Base-by-base conservation (phyloP, 2,797 vertebrate genomes). In the Chlorospingus flavigularis region DNA sequence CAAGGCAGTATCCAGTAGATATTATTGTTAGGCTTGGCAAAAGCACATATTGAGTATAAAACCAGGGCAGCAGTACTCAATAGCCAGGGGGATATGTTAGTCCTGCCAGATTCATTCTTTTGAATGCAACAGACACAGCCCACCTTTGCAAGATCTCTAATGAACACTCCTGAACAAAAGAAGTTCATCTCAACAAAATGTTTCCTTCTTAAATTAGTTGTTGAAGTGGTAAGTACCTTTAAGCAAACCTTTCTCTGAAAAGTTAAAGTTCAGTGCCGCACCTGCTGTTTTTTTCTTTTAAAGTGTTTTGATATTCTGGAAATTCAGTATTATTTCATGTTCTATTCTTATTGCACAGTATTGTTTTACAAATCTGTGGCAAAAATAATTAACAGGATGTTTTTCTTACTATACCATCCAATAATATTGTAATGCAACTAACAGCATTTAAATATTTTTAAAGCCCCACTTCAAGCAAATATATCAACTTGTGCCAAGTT, bases 191-290 rank as follows among this genome's bases (percentile, higher is more conserved):
- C 77, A 63, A 77, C 88, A 62, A 62, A 94, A 80, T 42, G 51
- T 31, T 88, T 94, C 54, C 62, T 71, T 72, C 91, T 83, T 60
- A 90, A 90, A 83, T n/a, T 53, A 90, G 72, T 60, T 63, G 45
- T 13, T 83, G 80, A 90, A 81, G 58, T 94, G 91, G 91, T 95
- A 91, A 95, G 89, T 94, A 84, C 82, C 51, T 95, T 91, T 93
- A 88, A 92, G 57, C 14, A 74, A 88, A 51, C 10, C 25, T 90
- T 86, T 88, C n/a, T 92, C 82, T 84, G 39, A 81, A 70, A 91
- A 92, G 75, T 50, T 42, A 5, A 62, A 94, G 79, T 57, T 83
- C 70, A 67, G 15, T 5, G 33, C 66, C 91, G 89, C 91, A 96
- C 60, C 90, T 93, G 90, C 39, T 92, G 1, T 12, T 37, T 54